Conservation (phyloP, 2,888 invertebrate species). For the Meteorus cinctellus region DNA sequence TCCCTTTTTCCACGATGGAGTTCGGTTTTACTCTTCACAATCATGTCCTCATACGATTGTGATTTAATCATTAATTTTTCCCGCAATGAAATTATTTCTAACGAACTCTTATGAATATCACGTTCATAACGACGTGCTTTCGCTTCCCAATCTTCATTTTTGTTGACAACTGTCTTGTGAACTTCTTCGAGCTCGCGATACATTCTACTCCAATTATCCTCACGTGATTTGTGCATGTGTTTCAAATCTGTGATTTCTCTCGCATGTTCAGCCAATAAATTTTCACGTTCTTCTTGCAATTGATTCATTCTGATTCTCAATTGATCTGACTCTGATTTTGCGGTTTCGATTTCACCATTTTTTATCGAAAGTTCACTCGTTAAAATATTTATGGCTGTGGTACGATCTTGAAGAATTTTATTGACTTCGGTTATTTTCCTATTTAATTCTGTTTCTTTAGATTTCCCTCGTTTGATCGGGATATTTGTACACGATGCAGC, state of each 20-base stretch:
- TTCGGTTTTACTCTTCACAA: constrained; percentile 60
- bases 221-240: constrained; percentile 51
- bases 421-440: constrained; percentile 59
- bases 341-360: constrained; percentile 48
- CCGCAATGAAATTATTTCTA: constrained; percentile 55
- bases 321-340: constrained; percentile 48
- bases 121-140: constrained; percentile 57
- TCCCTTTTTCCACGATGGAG: constrained; percentile 59
- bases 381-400: constrained; percentile 57
- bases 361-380: constrained; percentile 57
- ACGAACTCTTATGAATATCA: constrained; percentile 58
- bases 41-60: constrained; percentile 60
- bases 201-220: constrained; percentile 54
- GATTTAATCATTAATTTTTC: constrained; percentile 58
- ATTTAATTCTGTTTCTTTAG: constrained; percentile 35
- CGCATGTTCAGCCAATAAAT: constrained; percentile 52
- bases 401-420: constrained; percentile 61
- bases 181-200: constrained; percentile 57
- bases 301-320: constrained; percentile 54
- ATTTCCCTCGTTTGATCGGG: not conserved
- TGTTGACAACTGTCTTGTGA: constrained; percentile 45
- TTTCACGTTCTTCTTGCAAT: constrained; percentile 56
- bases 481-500: not conserved
- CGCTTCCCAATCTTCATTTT: constrained; percentile 57
- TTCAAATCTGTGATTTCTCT: constrained; percentile 56